Conservation (phyloP, 2,888 invertebrate genomes). For the Lepeophtheirus nordmannii region DNA sequence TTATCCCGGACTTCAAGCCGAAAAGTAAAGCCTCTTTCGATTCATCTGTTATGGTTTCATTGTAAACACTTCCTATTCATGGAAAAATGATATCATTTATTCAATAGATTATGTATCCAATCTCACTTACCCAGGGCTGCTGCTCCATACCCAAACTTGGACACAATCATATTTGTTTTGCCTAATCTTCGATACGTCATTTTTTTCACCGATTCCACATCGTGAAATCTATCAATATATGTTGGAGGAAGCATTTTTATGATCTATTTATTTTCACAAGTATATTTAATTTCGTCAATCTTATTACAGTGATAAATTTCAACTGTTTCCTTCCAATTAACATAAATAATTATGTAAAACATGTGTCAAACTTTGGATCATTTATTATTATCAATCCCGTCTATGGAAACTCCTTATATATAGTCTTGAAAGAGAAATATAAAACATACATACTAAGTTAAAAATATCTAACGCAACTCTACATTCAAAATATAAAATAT, state of each 20-base stretch:
- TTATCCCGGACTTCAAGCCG: slow-evolving; percentile 61
- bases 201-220: slow-evolving; percentile 42
- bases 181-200: slow-evolving; percentile 62
- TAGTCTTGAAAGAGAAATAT: too few relatives aligned
- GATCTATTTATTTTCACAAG: not conserved
- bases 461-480: too few relatives aligned
- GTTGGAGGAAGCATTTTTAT: slow-evolving; percentile 33
- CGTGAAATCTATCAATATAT: slow-evolving; percentile 48
- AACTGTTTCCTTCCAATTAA: too few relatives aligned
- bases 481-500: too few relatives aligned
- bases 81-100: too few relatives aligned
- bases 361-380: too few relatives aligned
- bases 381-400: too few relatives aligned
- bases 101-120: not conserved
- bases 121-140: slow-evolving; percentile 1
- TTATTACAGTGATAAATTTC: too few relatives aligned
- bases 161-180: slow-evolving; percentile 44
- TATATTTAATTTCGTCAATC: too few relatives aligned
- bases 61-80: slow-evolving; percentile 56
- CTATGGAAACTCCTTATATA: too few relatives aligned
- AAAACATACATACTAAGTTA: too few relatives aligned
- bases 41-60: slow-evolving; percentile 50
- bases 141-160: slow-evolving; percentile 32
- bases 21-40: slow-evolving; percentile 51
- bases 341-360: too few relatives aligned